phyloP scores from a whole-genome alignment of 1,140 invertebrate species.

The Drosophila nigrodunni region DNA sequence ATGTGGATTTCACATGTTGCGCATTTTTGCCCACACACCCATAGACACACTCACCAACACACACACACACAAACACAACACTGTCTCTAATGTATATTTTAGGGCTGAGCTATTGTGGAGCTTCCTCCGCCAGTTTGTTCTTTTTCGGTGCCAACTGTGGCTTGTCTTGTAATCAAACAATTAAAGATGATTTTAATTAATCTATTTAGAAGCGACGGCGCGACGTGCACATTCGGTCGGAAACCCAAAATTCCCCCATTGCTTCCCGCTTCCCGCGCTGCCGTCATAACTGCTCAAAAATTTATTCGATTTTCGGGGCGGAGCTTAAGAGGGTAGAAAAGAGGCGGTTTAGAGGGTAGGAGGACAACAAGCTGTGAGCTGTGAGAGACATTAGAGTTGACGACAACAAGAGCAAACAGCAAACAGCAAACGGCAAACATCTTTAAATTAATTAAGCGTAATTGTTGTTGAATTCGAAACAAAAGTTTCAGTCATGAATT shows the following conservation, averaged over 20 bases:
- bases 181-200: constrained; percentile 84
- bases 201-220: constrained; percentile 73
- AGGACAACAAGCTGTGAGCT: constrained; percentile 14
- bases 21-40: constrained; percentile 77
- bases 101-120: constrained; percentile 68
- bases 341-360: constrained; percentile 18
- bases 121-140: constrained; percentile 43
- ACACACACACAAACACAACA: constrained; percentile 25
- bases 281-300: constrained; percentile 77
- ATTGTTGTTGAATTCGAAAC: constrained; percentile 80
- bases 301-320: constrained; percentile 35
- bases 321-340: constrained; percentile 1
- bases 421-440: constrained; percentile 58
- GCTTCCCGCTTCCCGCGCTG: background rate
- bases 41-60: constrained; percentile 33
- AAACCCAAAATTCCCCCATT: constrained; percentile 21
- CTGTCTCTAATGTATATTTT: constrained; percentile 32
- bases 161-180: constrained; percentile 82
- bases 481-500: constrained; percentile 76
- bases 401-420: constrained; percentile 34
- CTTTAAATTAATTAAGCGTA: constrained; percentile 83
- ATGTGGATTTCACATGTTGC: constrained; percentile 82
- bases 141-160: constrained; percentile 41
- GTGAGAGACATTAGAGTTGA: constrained; percentile 43
- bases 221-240: constrained; percentile 35